Base-by-base conservation (phyloP, 2,113 vertebrate species). In the Perca flavescens region DNA sequence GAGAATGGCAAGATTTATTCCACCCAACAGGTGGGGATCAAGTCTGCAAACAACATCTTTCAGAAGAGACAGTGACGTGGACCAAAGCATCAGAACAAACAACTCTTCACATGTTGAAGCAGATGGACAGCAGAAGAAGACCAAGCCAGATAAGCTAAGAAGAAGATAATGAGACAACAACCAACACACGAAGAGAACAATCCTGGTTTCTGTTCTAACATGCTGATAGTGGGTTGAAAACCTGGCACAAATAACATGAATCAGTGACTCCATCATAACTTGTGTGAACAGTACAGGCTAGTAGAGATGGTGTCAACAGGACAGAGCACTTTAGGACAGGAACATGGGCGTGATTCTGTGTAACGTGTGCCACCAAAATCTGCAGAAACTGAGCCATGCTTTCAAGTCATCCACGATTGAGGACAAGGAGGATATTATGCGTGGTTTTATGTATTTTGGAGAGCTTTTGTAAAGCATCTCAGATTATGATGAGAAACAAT, bases 181-280 rank as follows among this genome's bases (percentile, higher is more conserved):
- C 50, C 49, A 70, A 65, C 58, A 85, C 31, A 6, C 71, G 8
- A 65, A 31, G 34, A n/a, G 67, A 49, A 58, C 40, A 63, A 74
- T 73, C n/a, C 53, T 21, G 74, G 8, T 77, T 79, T 83, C 62
- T 73, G 82, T 13, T 79, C 70, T 7, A 74, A 87, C 88, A 87
- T 82, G 66, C 70, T 79, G 84, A 72, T 19, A 31, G 90, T 90
- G 86, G 88, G 86, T 47, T 83, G 88, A 84, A 36, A 84, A 77
- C 40, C 4, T 77, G 84, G 88, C 76, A 65, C 62, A 60, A 86
- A 82, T 56, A 80, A 52, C 54, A 8, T 15, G 1, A 77, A 58
- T 81, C 74, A 11, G n/a, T 57, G 80, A 60, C 56, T 82, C 68
- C 43, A 40, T 17, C 46, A 2, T 62, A 64, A 74, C 19, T 22